phyloP scores from a whole-genome alignment of 2,113 vertebrate genomes.

The Ciconia boyciana region DNA sequence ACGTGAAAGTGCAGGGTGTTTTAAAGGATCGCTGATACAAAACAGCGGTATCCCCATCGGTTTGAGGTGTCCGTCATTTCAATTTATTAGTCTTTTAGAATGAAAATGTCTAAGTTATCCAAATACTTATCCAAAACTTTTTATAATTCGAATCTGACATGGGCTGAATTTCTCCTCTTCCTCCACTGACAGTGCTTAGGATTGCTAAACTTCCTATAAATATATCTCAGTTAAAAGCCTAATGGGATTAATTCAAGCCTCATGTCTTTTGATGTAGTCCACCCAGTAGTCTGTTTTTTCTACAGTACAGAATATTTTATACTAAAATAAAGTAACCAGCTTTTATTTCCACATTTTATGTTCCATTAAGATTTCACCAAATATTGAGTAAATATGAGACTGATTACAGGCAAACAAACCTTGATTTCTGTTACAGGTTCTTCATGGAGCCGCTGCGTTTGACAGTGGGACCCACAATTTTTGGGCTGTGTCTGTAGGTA shows the following conservation, averaged over 20 bases:
- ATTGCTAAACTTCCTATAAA: not conserved
- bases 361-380: not conserved
- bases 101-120: not conserved
- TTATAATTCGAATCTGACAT: not conserved
- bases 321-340: not conserved
- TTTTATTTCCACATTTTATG: not conserved
- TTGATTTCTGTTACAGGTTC: not conserved
- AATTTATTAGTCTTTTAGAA: not conserved
- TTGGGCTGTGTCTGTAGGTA: not conserved
- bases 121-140: not conserved
- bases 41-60: not conserved
- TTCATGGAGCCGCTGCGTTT: not conserved
- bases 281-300: not conserved
- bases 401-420: not conserved
- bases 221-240: not conserved
- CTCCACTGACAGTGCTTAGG: not conserved
- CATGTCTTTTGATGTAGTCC: fast-evolving
- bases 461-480: not conserved
- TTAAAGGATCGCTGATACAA: not conserved
- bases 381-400: not conserved
- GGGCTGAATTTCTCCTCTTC: not conserved
- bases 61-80: not conserved
- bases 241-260: not conserved
- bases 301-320: not conserved
- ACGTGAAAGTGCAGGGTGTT: not conserved